A percentile compares a stretch with the other conserved stretches of the same genome.
These are phyloP conservation scores for Polyodon spathula DNA, from an alignment of 2,113 vertebrate genomes.

Conservation along the genomic window DNA sequence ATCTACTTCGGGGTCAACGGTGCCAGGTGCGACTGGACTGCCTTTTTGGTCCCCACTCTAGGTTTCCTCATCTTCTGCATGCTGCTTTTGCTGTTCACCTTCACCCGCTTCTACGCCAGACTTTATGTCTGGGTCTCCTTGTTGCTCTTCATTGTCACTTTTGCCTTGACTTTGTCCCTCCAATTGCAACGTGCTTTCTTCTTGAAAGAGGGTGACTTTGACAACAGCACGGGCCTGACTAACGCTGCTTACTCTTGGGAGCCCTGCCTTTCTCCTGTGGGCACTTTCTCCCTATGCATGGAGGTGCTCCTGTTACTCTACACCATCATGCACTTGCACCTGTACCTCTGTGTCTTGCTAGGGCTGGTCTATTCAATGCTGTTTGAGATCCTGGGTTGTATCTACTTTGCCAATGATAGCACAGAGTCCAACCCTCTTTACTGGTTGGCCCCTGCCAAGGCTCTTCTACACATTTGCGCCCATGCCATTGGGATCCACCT, in stretches of 20 bases:
- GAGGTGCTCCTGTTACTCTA: conserved; percentile 89
- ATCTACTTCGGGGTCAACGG: conserved; percentile 71
- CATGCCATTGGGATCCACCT: conserved; percentile 88
- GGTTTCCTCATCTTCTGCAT: conserved; percentile 71
- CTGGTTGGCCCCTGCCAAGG: conserved; percentile 78
- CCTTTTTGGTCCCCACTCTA: conserved; percentile 67
- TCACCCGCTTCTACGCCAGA: conserved; percentile 72
- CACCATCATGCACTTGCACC: conserved; percentile 86
- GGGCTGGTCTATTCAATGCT: conserved; percentile 82
- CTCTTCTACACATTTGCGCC: conserved; percentile 83
- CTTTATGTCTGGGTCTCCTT: conserved; percentile 78
- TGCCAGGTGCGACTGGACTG: conserved; percentile 53
- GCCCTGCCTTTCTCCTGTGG: conserved; percentile 81
- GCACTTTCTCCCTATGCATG: conserved; percentile 89
- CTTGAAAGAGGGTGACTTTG: conserved; percentile 29
- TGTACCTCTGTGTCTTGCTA: conserved; percentile 83
- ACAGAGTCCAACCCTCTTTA: conserved; percentile 32
- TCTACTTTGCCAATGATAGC: conserved; percentile 53
- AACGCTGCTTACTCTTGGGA: conserved; percentile 9
- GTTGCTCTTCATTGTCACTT: conserved; percentile 72
- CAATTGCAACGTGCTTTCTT: conserved; percentile 66
- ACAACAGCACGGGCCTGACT: background rate
- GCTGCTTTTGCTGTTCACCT: conserved; percentile 80
- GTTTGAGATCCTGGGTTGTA: conserved; percentile 81
- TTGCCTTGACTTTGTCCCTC: conserved; percentile 75